These are phyloP conservation scores for Drosophila mercatorum DNA, from an alignment of 2,888 invertebrate species.

Conservation along the genomic window DNA sequence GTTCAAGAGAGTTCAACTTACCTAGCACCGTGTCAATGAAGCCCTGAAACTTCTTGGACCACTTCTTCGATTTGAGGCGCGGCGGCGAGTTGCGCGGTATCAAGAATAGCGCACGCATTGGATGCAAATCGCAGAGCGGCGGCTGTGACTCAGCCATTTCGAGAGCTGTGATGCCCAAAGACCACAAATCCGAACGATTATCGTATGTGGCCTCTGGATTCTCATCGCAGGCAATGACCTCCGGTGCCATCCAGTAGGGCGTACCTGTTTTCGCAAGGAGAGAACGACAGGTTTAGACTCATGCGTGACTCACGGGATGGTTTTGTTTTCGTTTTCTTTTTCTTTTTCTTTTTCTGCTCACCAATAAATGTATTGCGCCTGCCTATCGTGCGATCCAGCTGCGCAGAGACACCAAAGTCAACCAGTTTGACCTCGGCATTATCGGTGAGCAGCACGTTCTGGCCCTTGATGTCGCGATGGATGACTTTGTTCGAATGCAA, in stretches of 20 bases:
- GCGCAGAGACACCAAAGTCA: slow-evolving; percentile 99
- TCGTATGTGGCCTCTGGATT: slow-evolving; percentile 99
- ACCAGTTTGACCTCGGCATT: slow-evolving; percentile 99
- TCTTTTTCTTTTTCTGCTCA: slow-evolving; percentile 34
- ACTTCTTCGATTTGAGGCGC: slow-evolving; percentile 98
- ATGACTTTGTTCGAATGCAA: slow-evolving; percentile 99
- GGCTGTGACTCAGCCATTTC: slow-evolving; percentile 99
- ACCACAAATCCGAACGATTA: slow-evolving; percentile 97
- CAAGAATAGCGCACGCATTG: slow-evolving; percentile 99
- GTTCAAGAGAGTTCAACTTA: slow-evolving; percentile 29
- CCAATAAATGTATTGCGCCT: slow-evolving; percentile 98
- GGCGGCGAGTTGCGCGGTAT: slow-evolving; percentile 99
- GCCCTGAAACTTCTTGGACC: slow-evolving; percentile 98
- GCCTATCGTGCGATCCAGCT: slow-evolving; percentile 99
- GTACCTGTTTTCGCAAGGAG: slow-evolving; percentile 87
- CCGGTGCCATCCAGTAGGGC: slow-evolving; percentile 99
- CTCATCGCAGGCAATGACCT: slow-evolving; percentile 99
- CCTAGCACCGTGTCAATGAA: slow-evolving; percentile 98
- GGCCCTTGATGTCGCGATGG: slow-evolving; percentile 99
- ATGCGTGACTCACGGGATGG: slow-evolving; percentile 10
- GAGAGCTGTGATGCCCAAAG: slow-evolving; percentile 97
- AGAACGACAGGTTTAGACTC: slow-evolving; percentile 10
- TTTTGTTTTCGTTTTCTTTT: too few species aligned
- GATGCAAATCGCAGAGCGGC: slow-evolving; percentile 99
- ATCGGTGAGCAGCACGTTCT: slow-evolving; percentile 99